Evolutionary conservation across 2,113 vertebrate species (phyloP).

Genomic region (Orthonyx spaldingii): DNA sequence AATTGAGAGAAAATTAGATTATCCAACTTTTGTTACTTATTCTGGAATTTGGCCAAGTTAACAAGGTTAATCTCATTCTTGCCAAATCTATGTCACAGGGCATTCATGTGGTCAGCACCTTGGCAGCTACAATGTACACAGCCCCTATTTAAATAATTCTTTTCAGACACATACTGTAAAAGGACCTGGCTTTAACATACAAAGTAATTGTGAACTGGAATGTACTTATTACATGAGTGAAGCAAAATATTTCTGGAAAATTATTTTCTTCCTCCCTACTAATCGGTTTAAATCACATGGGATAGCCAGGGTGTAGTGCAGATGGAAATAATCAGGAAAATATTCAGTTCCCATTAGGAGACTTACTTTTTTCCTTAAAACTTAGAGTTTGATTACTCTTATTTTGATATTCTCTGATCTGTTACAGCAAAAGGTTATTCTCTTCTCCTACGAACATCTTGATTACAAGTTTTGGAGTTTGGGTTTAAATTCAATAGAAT

Average conservation of each 20-base stretch:
- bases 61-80: background rate
- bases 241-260: slow-evolving; percentile 52
- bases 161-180: background rate
- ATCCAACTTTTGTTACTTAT: background rate
- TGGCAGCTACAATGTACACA: background rate
- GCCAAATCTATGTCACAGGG: slow-evolving; percentile 7
- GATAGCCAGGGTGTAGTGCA: slow-evolving; percentile 25
- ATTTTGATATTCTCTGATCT: background rate
- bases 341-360: slow-evolving; percentile 12
- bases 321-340: slow-evolving; percentile 63
- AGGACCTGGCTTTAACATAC: background rate
- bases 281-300: background rate
- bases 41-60: slow-evolving; percentile 2
- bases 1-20: background rate
- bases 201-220: slow-evolving; percentile 10
- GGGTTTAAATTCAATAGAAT: background rate
- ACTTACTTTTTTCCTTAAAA: background rate
- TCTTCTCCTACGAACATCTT: slow-evolving; percentile 8
- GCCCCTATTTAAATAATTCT: background rate
- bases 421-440: background rate
- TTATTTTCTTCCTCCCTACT: slow-evolving; percentile 14
- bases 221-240: slow-evolving; percentile 23
- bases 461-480: background rate
- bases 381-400: background rate
- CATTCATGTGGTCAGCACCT: slow-evolving; percentile 22